Base-by-base conservation (phyloP, 2,797 vertebrate species). In the Diceros bicornis region DNA sequence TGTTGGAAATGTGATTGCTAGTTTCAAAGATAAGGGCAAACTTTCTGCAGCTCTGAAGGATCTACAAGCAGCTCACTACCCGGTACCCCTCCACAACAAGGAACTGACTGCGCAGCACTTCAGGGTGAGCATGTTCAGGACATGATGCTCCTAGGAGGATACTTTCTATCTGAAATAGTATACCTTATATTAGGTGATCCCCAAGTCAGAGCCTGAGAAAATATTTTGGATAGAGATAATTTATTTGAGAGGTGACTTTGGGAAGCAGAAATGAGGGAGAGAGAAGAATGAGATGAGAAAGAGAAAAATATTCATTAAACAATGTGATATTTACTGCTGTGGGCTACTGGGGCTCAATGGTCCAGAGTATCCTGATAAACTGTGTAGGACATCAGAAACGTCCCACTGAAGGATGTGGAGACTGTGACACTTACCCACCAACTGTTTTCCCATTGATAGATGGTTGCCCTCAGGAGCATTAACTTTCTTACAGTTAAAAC, bases 1-100 rank as follows among this genome's bases (percentile, higher is more conserved):
- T 77, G 92, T 99, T 96, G 99, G 99, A 95, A 99, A 93, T 92
- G 98, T 99, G 88, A 99, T 99, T 92, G 93, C 97, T 97, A 98
- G 98, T 97, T 99, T 99, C 98, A 98, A 97, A 82, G 98, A 98
- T 96, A 97, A 98, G 88, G 44, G 91, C 85, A 98, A 99, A 62
- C 98, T 99, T 74, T 64, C 98, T 34, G 97, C 87, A 89, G 98
- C 99, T 52, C 96, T 98, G 97, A 98, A 97, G 97, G 96, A 98
- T 6, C 95, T 99, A 52, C 97, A 99, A 87, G 71, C 97, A 75
- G 90, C 98, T 96, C 98, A 98, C 95, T 98, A 98, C 82, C 99
- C 99, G 61, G 90, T 97, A 91, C 96, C 97, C 32, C 86, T 99
- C 50, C 71, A 94, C 0, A 44, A 95, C 47, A 94, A 98, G 81